Conservation (phyloP, 2,797 vertebrate genomes). For the Fundulus diaphanus region DNA sequence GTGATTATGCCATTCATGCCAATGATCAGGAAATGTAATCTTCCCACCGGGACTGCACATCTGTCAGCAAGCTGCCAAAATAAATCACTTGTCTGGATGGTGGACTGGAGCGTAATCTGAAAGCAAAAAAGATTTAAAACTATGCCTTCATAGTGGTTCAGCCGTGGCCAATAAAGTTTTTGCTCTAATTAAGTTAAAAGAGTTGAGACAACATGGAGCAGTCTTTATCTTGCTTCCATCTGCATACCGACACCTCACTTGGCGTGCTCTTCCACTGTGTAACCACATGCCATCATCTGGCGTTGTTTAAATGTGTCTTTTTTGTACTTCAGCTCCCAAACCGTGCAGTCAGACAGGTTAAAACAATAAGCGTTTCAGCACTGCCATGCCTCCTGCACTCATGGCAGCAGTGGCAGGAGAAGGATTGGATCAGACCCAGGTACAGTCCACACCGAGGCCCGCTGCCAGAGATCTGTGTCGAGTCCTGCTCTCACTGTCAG, state of each 20-base stretch:
- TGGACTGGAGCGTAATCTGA: neutral
- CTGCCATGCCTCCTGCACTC: conserved; percentile 5
- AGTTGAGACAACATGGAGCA: neutral
- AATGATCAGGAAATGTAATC: neutral
- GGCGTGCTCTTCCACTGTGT: neutral
- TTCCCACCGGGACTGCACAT: neutral
- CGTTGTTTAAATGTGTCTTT: neutral
- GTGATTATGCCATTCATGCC: neutral
- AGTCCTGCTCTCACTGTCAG: conserved; percentile 32
- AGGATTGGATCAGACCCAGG: conserved; percentile 35
- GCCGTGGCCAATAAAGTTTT: no score
- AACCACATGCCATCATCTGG: neutral
- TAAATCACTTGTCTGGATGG: neutral
- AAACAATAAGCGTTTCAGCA: conserved; percentile 12
- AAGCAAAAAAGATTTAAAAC: neutral
- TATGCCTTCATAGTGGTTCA: neutral
- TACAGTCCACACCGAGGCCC: neutral
- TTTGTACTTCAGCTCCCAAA: neutral
- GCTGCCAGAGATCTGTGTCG: conserved; percentile 36
- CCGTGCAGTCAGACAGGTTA: neutral
- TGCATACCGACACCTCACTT: neutral
- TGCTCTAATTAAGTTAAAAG: neutral
- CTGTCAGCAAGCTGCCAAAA: neutral
- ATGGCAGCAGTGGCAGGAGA: conserved; percentile 30
- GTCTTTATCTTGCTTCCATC: neutral